Conservation (phyloP, 2,888 invertebrate species). For the Ptilodon capucinus region DNA sequence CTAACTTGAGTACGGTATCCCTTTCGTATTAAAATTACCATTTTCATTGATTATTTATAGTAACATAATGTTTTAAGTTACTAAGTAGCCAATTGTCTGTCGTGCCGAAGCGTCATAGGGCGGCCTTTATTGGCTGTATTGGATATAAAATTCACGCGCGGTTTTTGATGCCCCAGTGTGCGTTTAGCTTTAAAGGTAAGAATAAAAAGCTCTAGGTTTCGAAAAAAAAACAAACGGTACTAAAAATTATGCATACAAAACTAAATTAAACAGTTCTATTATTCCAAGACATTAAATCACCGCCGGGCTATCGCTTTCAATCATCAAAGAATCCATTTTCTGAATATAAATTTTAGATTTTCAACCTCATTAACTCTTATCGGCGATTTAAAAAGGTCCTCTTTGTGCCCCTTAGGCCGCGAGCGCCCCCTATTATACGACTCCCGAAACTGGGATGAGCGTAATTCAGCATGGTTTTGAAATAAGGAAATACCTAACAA, state of each 20-base stretch:
- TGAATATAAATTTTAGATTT: constrained; percentile 72
- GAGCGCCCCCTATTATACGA: constrained; percentile 46
- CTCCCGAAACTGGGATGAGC: constrained; percentile 57
- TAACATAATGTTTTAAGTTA: too few relatives aligned
- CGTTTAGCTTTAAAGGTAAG: too few relatives aligned
- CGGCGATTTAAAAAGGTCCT: constrained; percentile 63
- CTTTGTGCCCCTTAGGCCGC: constrained; percentile 29
- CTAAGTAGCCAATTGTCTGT: too few relatives aligned
- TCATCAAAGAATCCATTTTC: constrained; percentile 55
- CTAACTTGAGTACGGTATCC: too few relatives aligned
- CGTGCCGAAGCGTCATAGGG: too few relatives aligned
- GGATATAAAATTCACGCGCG: too few relatives aligned
- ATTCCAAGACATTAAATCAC: constrained; percentile 32
- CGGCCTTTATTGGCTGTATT: too few relatives aligned
- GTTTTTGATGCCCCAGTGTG: too few relatives aligned
- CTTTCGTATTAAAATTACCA: too few relatives aligned
- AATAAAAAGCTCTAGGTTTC: too few relatives aligned
- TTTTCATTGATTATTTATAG: too few relatives aligned
- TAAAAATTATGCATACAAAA: background rate
- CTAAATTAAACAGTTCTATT: constrained; percentile 9
- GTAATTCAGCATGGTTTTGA: constrained; percentile 66
- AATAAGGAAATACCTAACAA: constrained; percentile 49
- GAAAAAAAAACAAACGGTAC: background rate
- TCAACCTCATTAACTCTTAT: constrained; percentile 71
- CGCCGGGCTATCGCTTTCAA: constrained; percentile 28